phyloP scores from a whole-genome alignment of 2,888 invertebrate genomes.

The Agriopis marginaria region DNA sequence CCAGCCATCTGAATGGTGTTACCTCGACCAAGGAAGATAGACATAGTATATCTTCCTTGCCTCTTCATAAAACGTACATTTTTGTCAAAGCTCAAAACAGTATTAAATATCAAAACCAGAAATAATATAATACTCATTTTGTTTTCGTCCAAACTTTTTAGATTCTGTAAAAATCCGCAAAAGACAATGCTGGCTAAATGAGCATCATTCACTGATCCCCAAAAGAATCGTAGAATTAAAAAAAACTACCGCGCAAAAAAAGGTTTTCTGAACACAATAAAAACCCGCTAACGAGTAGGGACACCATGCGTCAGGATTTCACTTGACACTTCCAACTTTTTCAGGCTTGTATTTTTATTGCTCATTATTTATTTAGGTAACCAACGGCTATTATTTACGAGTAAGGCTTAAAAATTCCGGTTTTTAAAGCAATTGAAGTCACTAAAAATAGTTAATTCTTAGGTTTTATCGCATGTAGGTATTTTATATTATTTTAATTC shows the following conservation, averaged over 20 bases:
- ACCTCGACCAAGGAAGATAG: no score
- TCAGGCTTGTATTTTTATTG: no score
- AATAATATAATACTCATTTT: neutral
- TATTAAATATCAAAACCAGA: slow-evolving; percentile 8
- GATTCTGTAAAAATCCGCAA: neutral
- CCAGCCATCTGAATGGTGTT: no score
- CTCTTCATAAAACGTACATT: neutral
- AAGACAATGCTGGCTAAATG: slow-evolving; percentile 8
- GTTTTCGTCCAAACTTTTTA: neutral
- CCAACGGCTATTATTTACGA: no score
- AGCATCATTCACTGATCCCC: slow-evolving; percentile 17
- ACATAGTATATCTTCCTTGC: no score
- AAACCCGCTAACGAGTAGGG: slow-evolving; percentile 27
- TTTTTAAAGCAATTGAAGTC: no score
- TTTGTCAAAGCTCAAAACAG: neutral
- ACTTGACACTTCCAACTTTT: slow-evolving; percentile 3
- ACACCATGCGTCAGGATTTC: slow-evolving; percentile 6
- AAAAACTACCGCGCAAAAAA: slow-evolving; percentile 18
- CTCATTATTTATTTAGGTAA: no score
- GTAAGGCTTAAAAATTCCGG: no score
- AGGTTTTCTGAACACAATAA: slow-evolving; percentile 26
- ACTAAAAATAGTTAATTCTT: no score
- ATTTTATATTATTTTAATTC: no score
- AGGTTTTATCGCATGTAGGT: no score
- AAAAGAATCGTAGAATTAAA: slow-evolving; percentile 23